phyloP scores from a whole-genome alignment of 2,113 vertebrate genomes.

The Pogonocichla stellata region DNA sequence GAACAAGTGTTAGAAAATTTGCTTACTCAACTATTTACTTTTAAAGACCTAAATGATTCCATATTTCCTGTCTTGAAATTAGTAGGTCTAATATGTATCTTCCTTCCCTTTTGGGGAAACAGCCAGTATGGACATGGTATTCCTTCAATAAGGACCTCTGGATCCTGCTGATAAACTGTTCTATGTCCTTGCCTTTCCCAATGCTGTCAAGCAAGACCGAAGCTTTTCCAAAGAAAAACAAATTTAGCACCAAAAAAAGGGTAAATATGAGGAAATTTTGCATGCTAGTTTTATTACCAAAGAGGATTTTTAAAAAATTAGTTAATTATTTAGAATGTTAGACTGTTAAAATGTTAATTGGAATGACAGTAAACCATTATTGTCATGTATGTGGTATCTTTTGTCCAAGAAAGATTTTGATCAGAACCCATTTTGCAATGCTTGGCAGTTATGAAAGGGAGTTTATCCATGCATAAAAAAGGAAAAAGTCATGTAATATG shows the following conservation, averaged over 20 bases:
- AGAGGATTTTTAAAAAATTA: not conserved
- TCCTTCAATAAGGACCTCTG: not conserved
- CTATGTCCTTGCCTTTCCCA: not conserved
- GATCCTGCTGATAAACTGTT: not conserved
- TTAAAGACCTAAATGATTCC: not conserved
- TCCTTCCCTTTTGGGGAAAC: not conserved
- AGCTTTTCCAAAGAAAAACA: not conserved
- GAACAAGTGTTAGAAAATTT: not conserved
- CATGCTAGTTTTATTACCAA: not conserved
- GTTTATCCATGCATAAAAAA: not conserved
- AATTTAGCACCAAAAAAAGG: not conserved
- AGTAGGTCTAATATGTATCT: not conserved
- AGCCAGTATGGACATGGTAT: accelerated
- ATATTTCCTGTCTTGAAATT: not conserved
- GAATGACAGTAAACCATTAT: not conserved
- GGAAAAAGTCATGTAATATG: not conserved
- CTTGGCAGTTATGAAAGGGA: not conserved
- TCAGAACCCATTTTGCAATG: not conserved
- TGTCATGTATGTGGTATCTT: not conserved
- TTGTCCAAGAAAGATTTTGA: not conserved
- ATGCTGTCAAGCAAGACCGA: not conserved
- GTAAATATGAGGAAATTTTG: not conserved
- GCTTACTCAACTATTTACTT: not conserved
- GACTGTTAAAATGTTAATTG: not conserved
- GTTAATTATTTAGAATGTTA: not conserved